Conservation (phyloP, 2,888 invertebrate genomes). For the Limnephilus lunatus region DNA sequence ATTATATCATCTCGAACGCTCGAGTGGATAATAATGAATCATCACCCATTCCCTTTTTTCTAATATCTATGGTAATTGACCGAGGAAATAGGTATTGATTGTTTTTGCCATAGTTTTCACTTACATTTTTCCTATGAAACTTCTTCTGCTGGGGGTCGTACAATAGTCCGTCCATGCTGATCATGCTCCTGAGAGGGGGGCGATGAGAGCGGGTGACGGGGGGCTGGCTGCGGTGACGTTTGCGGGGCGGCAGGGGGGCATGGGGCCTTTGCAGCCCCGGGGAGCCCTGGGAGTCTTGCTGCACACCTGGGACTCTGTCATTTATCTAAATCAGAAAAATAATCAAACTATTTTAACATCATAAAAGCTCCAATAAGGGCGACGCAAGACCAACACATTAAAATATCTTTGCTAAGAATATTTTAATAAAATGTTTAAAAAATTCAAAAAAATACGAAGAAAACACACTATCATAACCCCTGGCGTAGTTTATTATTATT, state of each 20-base stretch:
- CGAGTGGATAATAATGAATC: no score
- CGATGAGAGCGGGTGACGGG: neutral
- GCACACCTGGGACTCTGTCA: neutral
- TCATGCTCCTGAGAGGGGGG: slow-evolving; percentile 31
- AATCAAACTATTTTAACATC: neutral
- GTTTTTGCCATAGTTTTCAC: no score
- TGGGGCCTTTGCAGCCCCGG: neutral
- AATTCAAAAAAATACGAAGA: no score
- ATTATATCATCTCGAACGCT: no score
- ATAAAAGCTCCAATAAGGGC: no score
- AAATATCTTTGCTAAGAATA: no score
- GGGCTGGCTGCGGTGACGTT: slow-evolving; percentile 36
- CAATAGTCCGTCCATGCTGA: slow-evolving; percentile 40
- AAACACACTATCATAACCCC: no score
- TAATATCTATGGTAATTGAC: no score
- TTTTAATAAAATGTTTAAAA: no score
- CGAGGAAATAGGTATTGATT: neutral
- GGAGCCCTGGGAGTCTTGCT: neutral
- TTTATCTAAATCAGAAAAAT: neutral
- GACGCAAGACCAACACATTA: no score
- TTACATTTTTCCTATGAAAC: slow-evolving; percentile 32
- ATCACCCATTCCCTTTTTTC: no score
- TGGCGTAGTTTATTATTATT: no score
- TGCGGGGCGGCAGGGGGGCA: neutral
- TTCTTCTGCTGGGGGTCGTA: slow-evolving; percentile 50